These are phyloP conservation scores for Rana temporaria DNA, from an alignment of 2,113 vertebrate species.

Conservation along the genomic window DNA sequence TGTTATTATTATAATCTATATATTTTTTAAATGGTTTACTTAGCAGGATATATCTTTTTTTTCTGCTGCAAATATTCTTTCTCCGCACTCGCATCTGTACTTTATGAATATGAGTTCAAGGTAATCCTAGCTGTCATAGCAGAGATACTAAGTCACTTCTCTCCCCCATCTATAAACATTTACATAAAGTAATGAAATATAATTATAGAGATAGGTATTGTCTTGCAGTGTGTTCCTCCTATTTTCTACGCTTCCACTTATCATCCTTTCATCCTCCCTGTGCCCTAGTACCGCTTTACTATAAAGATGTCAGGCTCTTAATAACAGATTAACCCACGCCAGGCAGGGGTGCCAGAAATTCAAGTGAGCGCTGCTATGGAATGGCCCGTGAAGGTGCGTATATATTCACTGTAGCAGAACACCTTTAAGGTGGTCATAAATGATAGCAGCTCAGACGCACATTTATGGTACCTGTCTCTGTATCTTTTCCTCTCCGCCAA, in stretches of 20 bases:
- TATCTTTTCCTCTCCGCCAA: slow-evolving; percentile 11
- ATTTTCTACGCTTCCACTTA: slow-evolving; percentile 1
- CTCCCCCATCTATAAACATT: not conserved
- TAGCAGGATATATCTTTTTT: slow-evolving; percentile 4
- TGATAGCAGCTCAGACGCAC: not conserved
- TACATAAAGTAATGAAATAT: not conserved
- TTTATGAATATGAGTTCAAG: not conserved
- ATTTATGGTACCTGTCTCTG: slow-evolving; percentile 48
- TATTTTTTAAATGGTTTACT: slow-evolving; percentile 49
- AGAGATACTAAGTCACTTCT: not conserved
- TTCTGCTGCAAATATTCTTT: not conserved
- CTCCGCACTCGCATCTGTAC: not conserved
- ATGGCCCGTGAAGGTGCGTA: slow-evolving; percentile 45
- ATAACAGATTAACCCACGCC: slow-evolving; percentile 64
- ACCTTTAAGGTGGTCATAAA: slow-evolving; percentile 46
- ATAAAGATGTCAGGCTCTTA: slow-evolving; percentile 65
- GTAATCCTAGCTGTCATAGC: not conserved
- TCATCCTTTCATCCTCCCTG: slow-evolving; percentile 60
- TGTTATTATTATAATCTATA: not conserved
- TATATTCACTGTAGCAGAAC: slow-evolving; percentile 51
- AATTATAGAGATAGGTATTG: slow-evolving; percentile 17
- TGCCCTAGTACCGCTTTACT: slow-evolving; percentile 55
- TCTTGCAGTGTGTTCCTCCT: slow-evolving; percentile 1
- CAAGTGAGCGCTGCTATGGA: slow-evolving; percentile 34
- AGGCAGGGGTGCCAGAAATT: slow-evolving; percentile 60